phyloP scores from a whole-genome alignment of 2,797 vertebrate genomes.

The Numenius phaeopus region DNA sequence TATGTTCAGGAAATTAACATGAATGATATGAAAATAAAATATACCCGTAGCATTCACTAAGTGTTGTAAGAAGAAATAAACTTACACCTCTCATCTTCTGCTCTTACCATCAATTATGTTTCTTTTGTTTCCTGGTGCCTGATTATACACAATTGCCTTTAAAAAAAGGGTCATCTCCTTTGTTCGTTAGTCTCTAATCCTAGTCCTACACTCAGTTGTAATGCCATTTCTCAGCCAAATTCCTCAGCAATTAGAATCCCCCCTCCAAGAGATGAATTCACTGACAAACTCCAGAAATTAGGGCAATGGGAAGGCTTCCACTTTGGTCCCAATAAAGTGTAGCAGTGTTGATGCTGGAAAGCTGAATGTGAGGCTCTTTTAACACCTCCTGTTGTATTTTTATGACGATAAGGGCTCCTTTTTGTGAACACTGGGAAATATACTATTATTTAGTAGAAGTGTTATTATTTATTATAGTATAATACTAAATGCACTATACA shows the following conservation, averaged over 20 bases:
- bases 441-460: not conserved
- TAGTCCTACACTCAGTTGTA: not conserved
- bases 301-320: not conserved
- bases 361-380: not conserved
- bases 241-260: not conserved
- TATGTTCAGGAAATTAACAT: not conserved
- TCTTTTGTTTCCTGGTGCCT: not conserved
- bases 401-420: not conserved
- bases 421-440: not conserved
- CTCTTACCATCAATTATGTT: not conserved
- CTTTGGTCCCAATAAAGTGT: not conserved
- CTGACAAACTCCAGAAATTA: not conserved
- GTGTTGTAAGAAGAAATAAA: not conserved
- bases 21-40: not conserved
- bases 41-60: not conserved
- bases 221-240: not conserved
- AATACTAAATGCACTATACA: not conserved
- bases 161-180: not conserved
- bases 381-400: not conserved
- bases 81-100: not conserved
- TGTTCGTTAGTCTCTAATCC: not conserved
- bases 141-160: not conserved
- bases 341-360: not conserved
- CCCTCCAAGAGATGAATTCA: not conserved
- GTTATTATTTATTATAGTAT: not conserved